phyloP scores from a whole-genome alignment of 2,113 vertebrate species.

The Apteryx mantelli region DNA sequence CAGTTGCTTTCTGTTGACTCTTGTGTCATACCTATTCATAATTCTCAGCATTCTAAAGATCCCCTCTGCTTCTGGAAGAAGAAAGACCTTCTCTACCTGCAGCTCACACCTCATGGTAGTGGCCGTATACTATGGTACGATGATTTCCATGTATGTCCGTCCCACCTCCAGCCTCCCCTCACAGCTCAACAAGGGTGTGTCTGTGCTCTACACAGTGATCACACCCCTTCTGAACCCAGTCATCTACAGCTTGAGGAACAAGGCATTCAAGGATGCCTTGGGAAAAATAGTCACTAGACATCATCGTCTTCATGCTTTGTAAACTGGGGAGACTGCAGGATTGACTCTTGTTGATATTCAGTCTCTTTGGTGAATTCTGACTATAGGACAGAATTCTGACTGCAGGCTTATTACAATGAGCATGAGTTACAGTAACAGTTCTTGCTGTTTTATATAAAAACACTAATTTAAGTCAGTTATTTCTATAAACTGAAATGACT shows the following conservation, averaged over 20 bases:
- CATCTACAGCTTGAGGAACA: slow-evolving; percentile 58
- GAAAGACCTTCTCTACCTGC: slow-evolving; percentile 51
- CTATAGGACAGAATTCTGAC: not conserved
- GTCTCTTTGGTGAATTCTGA: not conserved
- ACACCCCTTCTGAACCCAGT: slow-evolving; percentile 58
- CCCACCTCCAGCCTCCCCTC: slow-evolving; percentile 27
- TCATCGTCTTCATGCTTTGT: not conserved
- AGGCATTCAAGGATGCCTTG: not conserved
- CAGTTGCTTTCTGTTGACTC: slow-evolving; percentile 11
- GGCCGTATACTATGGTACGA: slow-evolving; percentile 26
- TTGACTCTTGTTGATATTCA: not conserved
- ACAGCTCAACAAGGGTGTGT: slow-evolving; percentile 13
- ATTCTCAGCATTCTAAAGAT: slow-evolving; percentile 14
- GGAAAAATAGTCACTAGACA: not conserved
- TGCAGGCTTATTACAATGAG: not conserved
- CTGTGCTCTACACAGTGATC: slow-evolving; percentile 49
- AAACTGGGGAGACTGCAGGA: not conserved
- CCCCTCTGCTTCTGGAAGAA: not conserved
- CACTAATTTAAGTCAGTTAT: not conserved
- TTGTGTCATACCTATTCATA: slow-evolving; percentile 35
- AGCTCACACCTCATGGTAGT: slow-evolving; percentile 53
- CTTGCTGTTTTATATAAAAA: not conserved
- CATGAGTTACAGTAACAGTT: not conserved
- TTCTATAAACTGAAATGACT: not conserved
- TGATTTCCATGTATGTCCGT: slow-evolving; percentile 57